Conservation (phyloP, 2,888 invertebrate genomes). For the Eristalis intricaria region DNA sequence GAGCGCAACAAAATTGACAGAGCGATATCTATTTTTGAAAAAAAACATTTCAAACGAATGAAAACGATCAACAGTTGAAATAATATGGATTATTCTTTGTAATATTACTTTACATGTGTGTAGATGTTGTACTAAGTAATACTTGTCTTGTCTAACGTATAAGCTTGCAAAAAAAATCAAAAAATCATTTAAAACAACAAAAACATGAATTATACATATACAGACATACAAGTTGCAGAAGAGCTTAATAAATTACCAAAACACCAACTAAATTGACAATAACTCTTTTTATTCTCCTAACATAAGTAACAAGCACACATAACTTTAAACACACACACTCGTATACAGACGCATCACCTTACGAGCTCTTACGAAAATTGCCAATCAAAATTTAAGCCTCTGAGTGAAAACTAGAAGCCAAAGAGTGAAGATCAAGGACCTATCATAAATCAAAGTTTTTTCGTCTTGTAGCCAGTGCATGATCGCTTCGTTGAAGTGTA, state of each 20-base stretch:
- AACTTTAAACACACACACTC: background rate
- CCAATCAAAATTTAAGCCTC: background rate
- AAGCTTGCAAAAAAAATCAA: too few relatives aligned
- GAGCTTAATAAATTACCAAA: background rate
- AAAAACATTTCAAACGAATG: slow-evolving; percentile 19
- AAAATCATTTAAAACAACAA: background rate
- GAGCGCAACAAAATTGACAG: slow-evolving; percentile 16
- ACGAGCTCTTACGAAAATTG: background rate
- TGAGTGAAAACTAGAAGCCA: background rate
- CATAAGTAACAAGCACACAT: background rate
- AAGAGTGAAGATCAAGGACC: background rate
- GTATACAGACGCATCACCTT: background rate
- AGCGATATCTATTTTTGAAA: slow-evolving; percentile 37
- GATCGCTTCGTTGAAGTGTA: background rate
- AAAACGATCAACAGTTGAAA: slow-evolving; percentile 35
- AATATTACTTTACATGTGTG: slow-evolving; percentile 13
- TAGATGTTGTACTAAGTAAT: slow-evolving; percentile 33
- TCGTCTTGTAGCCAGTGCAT: background rate
- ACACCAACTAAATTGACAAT: background rate
- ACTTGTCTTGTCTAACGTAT: slow-evolving; percentile 29
- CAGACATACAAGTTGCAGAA: background rate
- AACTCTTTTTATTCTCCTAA: background rate
- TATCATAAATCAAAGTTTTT: background rate
- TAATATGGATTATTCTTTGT: slow-evolving; percentile 27
- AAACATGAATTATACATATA: slow-evolving; percentile 1